Conservation (phyloP, 2,113 vertebrate species). For the Neopipo cinnamomea region DNA sequence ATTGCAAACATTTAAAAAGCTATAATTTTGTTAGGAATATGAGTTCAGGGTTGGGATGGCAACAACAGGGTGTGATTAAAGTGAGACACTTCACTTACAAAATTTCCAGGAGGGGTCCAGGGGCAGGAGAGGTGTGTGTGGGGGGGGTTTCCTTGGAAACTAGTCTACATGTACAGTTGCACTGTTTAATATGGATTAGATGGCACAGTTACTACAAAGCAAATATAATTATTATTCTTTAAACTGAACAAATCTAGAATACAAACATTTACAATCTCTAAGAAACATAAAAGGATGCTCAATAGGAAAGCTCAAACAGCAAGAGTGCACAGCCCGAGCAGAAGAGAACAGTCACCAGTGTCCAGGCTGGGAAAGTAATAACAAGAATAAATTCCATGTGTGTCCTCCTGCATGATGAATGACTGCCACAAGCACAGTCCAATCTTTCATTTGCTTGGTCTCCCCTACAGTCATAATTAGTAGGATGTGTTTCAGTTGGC, state of each 20-base stretch:
- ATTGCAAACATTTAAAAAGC: constrained; percentile 53
- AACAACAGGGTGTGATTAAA: constrained; percentile 39
- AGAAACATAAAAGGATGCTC: background rate
- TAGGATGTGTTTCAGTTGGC: background rate
- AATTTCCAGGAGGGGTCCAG: background rate
- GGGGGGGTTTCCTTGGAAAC: constrained; percentile 67
- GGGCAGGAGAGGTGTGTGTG: background rate
- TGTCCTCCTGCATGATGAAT: background rate
- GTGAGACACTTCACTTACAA: background rate
- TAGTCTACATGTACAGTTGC: background rate
- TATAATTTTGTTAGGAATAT: constrained; percentile 29
- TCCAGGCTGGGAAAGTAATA: background rate
- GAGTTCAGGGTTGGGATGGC: background rate
- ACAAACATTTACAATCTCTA: constrained; percentile 34
- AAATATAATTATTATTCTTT: constrained; percentile 55
- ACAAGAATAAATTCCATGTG: background rate
- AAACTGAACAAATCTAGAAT: constrained; percentile 59
- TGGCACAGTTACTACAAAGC: constrained; percentile 19
- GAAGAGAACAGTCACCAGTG: background rate
- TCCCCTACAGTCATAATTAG: background rate
- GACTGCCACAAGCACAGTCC: background rate
- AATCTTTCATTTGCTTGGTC: background rate
- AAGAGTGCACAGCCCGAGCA: background rate
- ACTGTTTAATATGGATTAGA: constrained; percentile 46
- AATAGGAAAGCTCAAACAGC: background rate